Base-by-base conservation (phyloP, 1,140 invertebrate genomes). In the Lepidostoma basale region DNA sequence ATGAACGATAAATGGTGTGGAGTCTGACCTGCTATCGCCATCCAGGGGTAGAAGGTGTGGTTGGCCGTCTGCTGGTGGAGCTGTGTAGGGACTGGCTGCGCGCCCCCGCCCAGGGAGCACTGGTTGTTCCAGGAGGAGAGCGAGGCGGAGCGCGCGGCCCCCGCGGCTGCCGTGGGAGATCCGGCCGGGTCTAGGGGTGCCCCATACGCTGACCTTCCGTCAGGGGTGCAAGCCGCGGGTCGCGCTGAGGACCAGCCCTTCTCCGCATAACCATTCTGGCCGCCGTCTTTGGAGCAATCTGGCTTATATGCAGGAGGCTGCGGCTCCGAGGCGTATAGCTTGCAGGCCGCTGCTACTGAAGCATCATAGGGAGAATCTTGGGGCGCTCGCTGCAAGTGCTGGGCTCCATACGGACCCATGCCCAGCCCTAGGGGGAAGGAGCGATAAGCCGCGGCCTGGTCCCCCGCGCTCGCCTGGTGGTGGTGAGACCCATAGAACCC, bases 31-130 rank as follows among this genome's bases (percentile, higher is more conserved):
- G 95, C 94, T 87, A 97, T 96, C 84, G 94, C 94, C 95, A 97
- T 97, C 95, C 95, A 96, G 70, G 95, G 95, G 85, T 97, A 97
- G 85, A 97, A 96, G 77, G 94, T 96, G 87, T 96, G 94, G 82
- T 92, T 95, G 78, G 88, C 88, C 81, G 89, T 87, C 84, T 95
- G 93, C 82, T 94, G 92, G 78, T 93, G 92, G 73, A 93, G 89
- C 81, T 93, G 93, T 42, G 92, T 89, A 54, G 89, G 89, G 66
- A 90, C 89, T 74, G 90, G 88, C 80, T 92, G 90, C 44, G 91
- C 87, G 68, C 90, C 86, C 56, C 91, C 86, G 78, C 89, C 90
- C 74, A 92, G 83, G 68, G 88, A 88, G 83, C 92, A 94, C 78
- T 90, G 90, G 83, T 92, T 92, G 85, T 91, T 92, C 82, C 90